Evolutionary conservation across 2,888 invertebrate genomes (phyloP).

Genomic region (Mycalesis mineus): DNA sequence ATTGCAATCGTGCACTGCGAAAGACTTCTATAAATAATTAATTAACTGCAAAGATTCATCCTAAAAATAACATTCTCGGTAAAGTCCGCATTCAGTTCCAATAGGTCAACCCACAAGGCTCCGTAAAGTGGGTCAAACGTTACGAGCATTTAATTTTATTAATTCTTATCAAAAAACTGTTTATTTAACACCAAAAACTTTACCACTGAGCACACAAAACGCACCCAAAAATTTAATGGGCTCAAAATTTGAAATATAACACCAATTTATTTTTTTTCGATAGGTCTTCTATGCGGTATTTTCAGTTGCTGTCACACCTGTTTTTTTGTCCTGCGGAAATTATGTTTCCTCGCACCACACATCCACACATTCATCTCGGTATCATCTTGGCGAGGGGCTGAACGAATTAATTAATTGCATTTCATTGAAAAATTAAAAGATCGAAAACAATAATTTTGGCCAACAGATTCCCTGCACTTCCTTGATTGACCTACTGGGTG

Average conservation of each 20-base stretch:
- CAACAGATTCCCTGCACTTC: conserved; percentile 61
- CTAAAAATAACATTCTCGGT: conserved; percentile 74
- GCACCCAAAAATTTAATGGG: conserved; percentile 5
- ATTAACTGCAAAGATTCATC: conserved; percentile 74
- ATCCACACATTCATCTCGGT: conserved; percentile 51
- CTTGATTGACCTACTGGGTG: conserved; percentile 43
- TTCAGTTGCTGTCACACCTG: conserved; percentile 51
- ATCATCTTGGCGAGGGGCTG: conserved; percentile 41
- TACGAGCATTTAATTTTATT: conserved; percentile 42
- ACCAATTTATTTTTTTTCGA: conserved; percentile 36
- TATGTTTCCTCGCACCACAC: conserved; percentile 46
- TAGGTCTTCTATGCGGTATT: conserved; percentile 63
- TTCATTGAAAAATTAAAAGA: conserved; percentile 53
- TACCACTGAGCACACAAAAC: conserved; percentile 33
- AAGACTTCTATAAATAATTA: conserved; percentile 72
- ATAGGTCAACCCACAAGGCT: conserved; percentile 75
- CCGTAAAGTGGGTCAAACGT: conserved; percentile 72
- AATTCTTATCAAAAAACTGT: conserved; percentile 27
- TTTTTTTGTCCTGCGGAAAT: conserved; percentile 45
- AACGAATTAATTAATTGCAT: conserved; percentile 51
- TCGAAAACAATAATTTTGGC: conserved; percentile 54
- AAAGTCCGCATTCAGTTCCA: conserved; percentile 66
- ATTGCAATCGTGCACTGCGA: conserved; percentile 42
- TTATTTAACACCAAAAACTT: conserved; percentile 30
- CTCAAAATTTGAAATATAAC: conserved; percentile 17